phyloP scores from a whole-genome alignment of 1,140 invertebrate species.

The Samia ricini region DNA sequence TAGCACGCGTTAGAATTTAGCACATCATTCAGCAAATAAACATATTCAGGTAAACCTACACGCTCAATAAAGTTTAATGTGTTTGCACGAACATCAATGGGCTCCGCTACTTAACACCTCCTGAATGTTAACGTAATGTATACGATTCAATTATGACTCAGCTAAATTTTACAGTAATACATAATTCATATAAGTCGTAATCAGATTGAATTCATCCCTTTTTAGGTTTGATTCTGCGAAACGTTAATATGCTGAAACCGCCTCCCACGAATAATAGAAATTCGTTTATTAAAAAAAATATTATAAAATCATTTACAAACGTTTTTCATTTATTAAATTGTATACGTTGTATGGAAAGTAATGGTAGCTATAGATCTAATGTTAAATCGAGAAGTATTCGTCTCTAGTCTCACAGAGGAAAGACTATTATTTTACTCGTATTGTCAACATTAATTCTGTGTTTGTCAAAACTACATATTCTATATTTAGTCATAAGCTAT shows the following conservation, averaged over 20 bases:
- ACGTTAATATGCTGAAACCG: no score
- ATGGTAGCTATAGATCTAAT: no score
- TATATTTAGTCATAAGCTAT: no score
- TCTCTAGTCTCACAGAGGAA: no score
- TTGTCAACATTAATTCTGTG: no score
- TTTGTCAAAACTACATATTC: no score
- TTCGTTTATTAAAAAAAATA: not conserved
- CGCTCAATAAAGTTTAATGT: not conserved
- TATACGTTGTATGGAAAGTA: no score
- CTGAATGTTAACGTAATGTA: not conserved
- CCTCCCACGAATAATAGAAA: not conserved
- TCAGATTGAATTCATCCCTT: not conserved
- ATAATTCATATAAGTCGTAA: not conserved
- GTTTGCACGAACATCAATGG: not conserved
- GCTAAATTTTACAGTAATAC: not conserved
- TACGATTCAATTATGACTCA: not conserved
- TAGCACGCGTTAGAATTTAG: not conserved
- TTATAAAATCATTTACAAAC: not conserved
- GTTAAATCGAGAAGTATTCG: no score
- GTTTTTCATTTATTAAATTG: no score
- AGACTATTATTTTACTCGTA: no score
- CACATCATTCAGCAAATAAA: not conserved
- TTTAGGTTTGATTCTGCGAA: not conserved
- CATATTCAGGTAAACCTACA: not conserved
- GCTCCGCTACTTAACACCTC: not conserved